phyloP scores from a whole-genome alignment of 2,113 vertebrate genomes.

The Strix aluco region DNA sequence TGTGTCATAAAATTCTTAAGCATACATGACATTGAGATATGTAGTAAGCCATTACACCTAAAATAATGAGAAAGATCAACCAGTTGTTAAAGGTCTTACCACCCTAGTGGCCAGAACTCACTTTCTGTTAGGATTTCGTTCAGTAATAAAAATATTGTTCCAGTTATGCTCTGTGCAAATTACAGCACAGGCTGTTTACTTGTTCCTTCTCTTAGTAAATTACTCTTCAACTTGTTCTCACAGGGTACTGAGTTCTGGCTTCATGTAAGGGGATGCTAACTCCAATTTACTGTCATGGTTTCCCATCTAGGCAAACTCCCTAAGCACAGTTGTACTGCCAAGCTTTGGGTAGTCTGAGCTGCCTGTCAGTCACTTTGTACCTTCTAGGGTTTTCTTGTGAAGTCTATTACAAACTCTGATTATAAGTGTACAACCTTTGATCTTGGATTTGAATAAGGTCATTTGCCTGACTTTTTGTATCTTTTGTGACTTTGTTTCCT shows the following conservation, averaged over 20 bases:
- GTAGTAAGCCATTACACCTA: neutral
- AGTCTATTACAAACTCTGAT: neutral
- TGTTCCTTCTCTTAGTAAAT: neutral
- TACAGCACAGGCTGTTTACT: neutral
- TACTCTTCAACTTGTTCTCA: neutral
- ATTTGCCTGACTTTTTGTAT: neutral
- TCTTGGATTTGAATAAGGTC: accelerated
- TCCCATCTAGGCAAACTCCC: neutral
- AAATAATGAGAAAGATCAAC: neutral
- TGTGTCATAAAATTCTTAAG: neutral
- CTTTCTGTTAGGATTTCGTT: neutral
- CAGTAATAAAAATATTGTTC: neutral
- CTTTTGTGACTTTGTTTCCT: neutral
- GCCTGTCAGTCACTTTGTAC: neutral
- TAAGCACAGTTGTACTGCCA: neutral
- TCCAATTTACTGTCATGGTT: neutral
- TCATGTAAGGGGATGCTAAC: neutral
- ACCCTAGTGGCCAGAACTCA: neutral
- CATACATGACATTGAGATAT: neutral
- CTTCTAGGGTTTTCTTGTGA: neutral
- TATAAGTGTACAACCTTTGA: neutral
- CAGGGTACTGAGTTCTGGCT: neutral
- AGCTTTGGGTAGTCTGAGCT: neutral
- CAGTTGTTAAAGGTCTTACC: neutral
- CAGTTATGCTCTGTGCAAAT: neutral